Base-by-base conservation (phyloP, 2,888 invertebrate genomes). In the Galerucella nymphaeae region DNA sequence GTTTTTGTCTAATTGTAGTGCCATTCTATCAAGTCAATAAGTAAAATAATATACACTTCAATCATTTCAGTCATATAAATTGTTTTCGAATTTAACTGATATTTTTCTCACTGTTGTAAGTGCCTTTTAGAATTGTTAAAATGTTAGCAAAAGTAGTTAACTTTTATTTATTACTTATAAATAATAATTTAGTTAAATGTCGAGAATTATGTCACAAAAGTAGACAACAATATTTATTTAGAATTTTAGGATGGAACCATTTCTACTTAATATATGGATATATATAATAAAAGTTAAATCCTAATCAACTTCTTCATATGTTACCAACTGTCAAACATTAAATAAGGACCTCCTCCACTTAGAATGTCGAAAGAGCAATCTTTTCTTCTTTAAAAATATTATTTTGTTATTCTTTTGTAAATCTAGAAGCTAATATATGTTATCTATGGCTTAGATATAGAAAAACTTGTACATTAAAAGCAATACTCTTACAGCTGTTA, bases 51-150 rank as follows among this genome's bases (percentile, higher is more conserved):
- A 18, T 18, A 10, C 14, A 53, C 16, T 18, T 57, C 48, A 48
- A 48, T 57, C 18, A 57, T 20, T 55, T 1, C 9, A 55, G 18
- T 55, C 16, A 55, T 61, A 68, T 62, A 23, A 41, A 50, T 61
- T 61, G 20, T 68, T 55, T 68, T 61, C 55, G 61, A 53, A 38
- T n/a, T 68, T 58, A 58, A 45, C 48, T 59, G 16, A 50, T 68
- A 38, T 53, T 38, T 14, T 30, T 68, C 61, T 50, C 50, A 68
- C 61, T 58, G 68, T 53, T 48, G 1, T 23, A 68, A 68, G 61
- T 61, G 68, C 68, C 61, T 68, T 68, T 67, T 45, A 58, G 41
- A 66, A 20, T 38, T 57, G 30, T 42, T 57, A 66, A 66, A n/a
- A 66, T 18, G 18, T n/a, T 8, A 59, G 38, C 16, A n/a, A n/a